Evolutionary conservation across 1,140 invertebrate species (phyloP).

Genomic region (Meloidogyne chitwoodi): DNA sequence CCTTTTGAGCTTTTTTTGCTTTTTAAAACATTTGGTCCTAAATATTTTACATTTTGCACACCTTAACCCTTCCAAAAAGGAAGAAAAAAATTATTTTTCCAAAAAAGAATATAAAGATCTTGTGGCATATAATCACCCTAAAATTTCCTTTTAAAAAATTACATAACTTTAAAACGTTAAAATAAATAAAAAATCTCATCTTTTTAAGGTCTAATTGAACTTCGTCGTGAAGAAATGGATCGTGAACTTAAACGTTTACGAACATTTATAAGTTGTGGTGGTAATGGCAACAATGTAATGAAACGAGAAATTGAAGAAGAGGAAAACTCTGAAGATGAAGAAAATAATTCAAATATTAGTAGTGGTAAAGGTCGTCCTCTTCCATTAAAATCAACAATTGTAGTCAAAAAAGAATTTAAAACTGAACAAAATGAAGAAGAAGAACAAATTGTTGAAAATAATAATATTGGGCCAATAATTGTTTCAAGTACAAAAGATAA

Average conservation of each 20-base stretch:
- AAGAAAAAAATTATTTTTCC: too few species aligned
- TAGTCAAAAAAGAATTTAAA: background rate
- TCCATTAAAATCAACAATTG: constrained; percentile 11
- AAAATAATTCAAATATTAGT: background rate
- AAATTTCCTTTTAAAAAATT: too few species aligned
- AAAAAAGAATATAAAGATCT: too few species aligned
- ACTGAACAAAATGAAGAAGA: background rate
- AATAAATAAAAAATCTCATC: too few species aligned
- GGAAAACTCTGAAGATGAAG: background rate
- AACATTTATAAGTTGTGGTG: background rate
- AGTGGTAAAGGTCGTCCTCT: background rate
- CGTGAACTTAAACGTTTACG: constrained; percentile 21
- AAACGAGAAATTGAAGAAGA: background rate
- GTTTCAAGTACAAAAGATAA: background rate
- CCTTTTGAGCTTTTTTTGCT: too few species aligned
- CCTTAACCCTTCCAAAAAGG: too few species aligned
- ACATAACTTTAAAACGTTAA: too few species aligned
- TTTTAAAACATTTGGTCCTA: too few species aligned
- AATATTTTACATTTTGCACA: too few species aligned
- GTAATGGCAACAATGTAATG: background rate
- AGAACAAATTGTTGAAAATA: too few species aligned
- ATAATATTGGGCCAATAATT: background rate
- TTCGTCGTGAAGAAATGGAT: constrained; percentile 37
- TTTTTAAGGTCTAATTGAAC: constrained; percentile 31
- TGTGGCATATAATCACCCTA: too few species aligned